These are phyloP conservation scores for Epistrophe eligans DNA, from an alignment of 2,888 invertebrate species.

Conservation along the genomic window DNA sequence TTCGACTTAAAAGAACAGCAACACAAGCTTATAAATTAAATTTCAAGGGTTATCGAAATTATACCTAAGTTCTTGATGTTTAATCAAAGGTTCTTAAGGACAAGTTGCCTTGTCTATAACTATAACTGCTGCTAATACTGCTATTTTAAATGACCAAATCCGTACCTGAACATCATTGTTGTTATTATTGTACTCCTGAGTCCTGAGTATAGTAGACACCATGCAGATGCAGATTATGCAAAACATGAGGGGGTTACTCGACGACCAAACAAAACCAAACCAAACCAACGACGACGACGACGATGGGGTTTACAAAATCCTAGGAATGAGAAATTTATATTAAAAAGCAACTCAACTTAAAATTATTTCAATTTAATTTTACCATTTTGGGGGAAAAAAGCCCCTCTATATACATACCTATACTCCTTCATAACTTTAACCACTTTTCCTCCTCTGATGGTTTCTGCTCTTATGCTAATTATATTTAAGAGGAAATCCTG, in stretches of 20 bases:
- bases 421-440: constrained; percentile 1
- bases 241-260: constrained; percentile 23
- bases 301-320: constrained; percentile 10
- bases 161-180: constrained; percentile 4
- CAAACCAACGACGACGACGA: neutral
- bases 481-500: constrained; percentile 68
- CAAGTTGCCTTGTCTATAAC: neutral
- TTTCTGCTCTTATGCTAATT: constrained; percentile 68
- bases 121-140: neutral
- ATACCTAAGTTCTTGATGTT: too few relatives aligned
- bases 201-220: neutral
- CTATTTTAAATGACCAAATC: neutral
- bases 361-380: constrained; percentile 73
- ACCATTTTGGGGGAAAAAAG: constrained; percentile 18
- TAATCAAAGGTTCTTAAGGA: too few relatives aligned
- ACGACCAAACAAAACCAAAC: neutral
- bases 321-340: constrained; percentile 53
- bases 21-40: too few relatives aligned
- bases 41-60: too few relatives aligned
- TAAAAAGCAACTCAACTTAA: constrained; percentile 70
- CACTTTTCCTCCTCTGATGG: constrained; percentile 10
- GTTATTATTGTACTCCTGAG: constrained; percentile 47
- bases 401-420: neutral
- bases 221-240: constrained; percentile 67
- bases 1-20: too few relatives aligned